A percentile compares a stretch with the other conserved stretches of the same genome.
Conservation (phyloP, 1,140 invertebrate species). For the Homalodisca vitripennis region DNA sequence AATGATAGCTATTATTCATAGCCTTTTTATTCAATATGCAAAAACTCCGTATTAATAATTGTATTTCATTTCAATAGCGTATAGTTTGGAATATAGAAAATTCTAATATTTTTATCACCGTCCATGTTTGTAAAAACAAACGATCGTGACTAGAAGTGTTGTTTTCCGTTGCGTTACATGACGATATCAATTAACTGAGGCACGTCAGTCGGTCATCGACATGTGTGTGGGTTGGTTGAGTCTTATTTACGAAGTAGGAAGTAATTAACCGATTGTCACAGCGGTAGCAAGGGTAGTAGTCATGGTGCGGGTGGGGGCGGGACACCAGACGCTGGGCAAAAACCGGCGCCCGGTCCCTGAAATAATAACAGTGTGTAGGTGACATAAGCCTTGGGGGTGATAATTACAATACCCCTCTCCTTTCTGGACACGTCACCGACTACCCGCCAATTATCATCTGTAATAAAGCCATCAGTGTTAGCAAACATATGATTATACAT, state of each 20-base stretch:
- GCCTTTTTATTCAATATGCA: no score
- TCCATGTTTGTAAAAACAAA: no score
- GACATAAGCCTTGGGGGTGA: neutral
- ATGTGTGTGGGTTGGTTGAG: neutral
- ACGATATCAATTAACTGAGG: neutral
- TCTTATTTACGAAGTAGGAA: neutral
- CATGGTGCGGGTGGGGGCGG: no score
- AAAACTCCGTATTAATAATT: no score
- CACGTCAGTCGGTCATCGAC: slow-evolving; percentile 8
- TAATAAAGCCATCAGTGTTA: slow-evolving; percentile 18
- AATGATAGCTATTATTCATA: no score
- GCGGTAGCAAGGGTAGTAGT: no score
- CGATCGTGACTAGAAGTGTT: no score
- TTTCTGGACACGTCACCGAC: neutral
- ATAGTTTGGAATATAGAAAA: no score
- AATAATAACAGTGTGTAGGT: slow-evolving; percentile 22
- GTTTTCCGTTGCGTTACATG: neutral
- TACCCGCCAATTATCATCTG: slow-evolving; percentile 23
- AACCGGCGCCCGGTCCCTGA: slow-evolving; percentile 9
- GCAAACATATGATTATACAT: slow-evolving; percentile 18
- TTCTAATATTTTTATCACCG: no score
- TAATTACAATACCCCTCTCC: slow-evolving; percentile 5
- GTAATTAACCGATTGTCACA: neutral
- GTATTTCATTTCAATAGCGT: no score
- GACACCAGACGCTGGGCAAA: slow-evolving; percentile 1